Evolutionary conservation across 1,140 invertebrate species (phyloP), one percentile per base, ranked within the genome.

Genomic region (Pseudomyrmex flavicornis): DNA sequence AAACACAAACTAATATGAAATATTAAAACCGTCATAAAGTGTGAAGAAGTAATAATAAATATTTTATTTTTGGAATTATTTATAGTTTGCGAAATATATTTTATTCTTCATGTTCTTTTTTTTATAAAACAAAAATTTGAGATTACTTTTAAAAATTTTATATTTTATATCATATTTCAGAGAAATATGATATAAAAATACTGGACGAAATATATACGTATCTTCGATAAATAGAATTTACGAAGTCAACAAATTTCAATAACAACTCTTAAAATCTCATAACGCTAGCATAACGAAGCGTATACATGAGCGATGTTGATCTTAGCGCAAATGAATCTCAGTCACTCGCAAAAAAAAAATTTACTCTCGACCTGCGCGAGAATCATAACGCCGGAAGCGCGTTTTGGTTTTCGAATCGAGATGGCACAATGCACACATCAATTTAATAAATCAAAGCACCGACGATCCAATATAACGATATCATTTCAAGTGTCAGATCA

Each of bases 361-460:
- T 80, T 80, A 61, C 22, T 61, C 56, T 61, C 56, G 65, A n/a
- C 54, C 54, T 80, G 59, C 12, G 7, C n/a, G 20, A 12, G 52
- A 80, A 48, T 17, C 48, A 7, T 50, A 80, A 70, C 50, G 44
- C 44, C 65, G 54, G 63, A 46, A 70, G 54, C 65, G 15, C 35
- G 35, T 35, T 35, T 22, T 35, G 35, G 5, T 35, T 35, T 26
- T 48, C 20, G 54, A 3, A 12, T 70, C 15, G 52, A 35, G 48
- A 22, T 4, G 65, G 26, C 22, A 15, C 62, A 10, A 58, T 20
- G n/a, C 17, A 66, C 35, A 35, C 35, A 35, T 35, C 35, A 7
- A 35, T 35, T 80, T 72, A 80, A 80, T 80, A 35, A 80, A 13
- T 65, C 46, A 17, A 62, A 50, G 26, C 3, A 26, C 26, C 65